Conservation (phyloP, 2,113 vertebrate genomes). For the Cynocephalus volans region DNA sequence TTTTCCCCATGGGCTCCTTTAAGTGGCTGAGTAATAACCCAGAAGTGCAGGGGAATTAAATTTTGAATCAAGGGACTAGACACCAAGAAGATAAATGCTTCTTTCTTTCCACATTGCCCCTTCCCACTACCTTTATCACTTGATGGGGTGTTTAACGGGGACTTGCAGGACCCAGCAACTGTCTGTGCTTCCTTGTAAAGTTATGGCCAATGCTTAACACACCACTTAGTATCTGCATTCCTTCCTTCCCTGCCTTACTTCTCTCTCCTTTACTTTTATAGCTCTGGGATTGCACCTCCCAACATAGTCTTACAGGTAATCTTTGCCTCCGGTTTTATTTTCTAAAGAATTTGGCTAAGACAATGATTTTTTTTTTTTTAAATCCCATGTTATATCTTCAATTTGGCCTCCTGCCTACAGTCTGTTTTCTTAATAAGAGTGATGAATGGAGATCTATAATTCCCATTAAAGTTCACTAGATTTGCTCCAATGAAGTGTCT, state of each 20-base stretch:
- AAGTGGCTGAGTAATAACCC: background rate
- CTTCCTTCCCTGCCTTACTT: background rate
- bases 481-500: background rate
- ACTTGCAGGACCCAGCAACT: background rate
- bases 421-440: background rate
- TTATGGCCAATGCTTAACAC: background rate
- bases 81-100: background rate
- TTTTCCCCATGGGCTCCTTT: background rate
- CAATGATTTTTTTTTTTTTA: background rate
- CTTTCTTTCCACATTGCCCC: background rate
- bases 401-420: background rate
- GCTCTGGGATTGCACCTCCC: background rate
- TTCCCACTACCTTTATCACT: background rate
- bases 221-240: background rate
- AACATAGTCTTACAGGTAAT: background rate
- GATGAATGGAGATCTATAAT: background rate
- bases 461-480: background rate
- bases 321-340: slow-evolving; percentile 25
- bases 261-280: background rate
- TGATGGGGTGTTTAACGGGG: background rate
- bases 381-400: background rate
- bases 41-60: background rate
- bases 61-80: slow-evolving; percentile 13
- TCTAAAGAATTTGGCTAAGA: slow-evolving; percentile 9
- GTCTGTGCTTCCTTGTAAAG: background rate